phyloP scores from a whole-genome alignment of 2,113 vertebrate genomes.

The Sylvietta virens region DNA sequence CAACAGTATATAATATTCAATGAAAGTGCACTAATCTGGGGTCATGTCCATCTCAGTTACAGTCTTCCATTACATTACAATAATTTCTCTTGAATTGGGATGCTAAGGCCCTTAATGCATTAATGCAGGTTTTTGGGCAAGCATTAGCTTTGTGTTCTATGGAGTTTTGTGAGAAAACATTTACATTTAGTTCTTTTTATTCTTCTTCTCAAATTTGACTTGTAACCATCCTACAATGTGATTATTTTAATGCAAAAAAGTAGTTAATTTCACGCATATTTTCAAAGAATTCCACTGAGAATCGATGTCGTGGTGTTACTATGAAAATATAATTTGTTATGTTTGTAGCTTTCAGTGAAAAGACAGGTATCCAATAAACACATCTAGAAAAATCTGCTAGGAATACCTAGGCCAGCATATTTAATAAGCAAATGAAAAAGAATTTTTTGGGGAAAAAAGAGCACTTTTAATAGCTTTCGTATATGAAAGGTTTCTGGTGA shows the following conservation, averaged over 20 bases:
- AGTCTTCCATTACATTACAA: background rate
- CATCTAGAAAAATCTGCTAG: background rate
- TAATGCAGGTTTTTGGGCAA: background rate
- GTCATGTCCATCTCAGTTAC: background rate
- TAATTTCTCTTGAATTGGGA: background rate
- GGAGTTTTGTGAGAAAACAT: background rate
- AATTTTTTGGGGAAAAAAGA: fast-evolving
- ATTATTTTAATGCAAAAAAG: background rate
- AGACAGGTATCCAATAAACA: background rate
- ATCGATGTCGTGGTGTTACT: background rate
- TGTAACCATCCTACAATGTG: background rate
- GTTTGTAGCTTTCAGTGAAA: background rate
- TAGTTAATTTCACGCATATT: background rate
- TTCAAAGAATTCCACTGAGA: background rate
- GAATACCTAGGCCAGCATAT: background rate
- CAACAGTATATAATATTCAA: background rate
- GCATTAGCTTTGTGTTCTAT: background rate
- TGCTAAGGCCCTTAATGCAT: background rate
- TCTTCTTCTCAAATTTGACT: background rate
- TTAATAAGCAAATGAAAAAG: background rate
- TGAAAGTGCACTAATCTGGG: background rate
- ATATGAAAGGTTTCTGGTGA: background rate
- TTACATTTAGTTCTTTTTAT: background rate
- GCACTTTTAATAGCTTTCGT: background rate
- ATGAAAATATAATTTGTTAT: background rate